These are phyloP conservation scores for Hyppa rectilinea DNA, from an alignment of 2,888 invertebrate species.

Conservation along the genomic window DNA sequence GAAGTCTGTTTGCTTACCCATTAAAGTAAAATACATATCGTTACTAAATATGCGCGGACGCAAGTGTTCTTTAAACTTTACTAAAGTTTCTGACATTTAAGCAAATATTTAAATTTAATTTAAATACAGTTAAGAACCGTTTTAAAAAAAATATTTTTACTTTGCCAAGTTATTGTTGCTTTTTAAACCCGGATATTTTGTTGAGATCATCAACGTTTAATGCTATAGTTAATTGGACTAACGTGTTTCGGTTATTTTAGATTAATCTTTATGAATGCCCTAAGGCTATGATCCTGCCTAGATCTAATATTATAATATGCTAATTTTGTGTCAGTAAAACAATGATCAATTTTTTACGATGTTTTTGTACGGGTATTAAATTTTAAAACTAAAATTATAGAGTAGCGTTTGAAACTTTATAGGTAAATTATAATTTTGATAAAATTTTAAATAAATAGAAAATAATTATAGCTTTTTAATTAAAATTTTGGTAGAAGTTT, in stretches of 20 bases:
- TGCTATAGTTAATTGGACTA: not conserved
- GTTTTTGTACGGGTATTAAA: not conserved
- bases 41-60: slow-evolving; percentile 32
- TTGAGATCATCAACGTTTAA: slow-evolving; percentile 34
- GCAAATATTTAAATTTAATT: slow-evolving; percentile 34
- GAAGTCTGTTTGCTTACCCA: slow-evolving; percentile 40
- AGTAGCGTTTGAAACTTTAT: not conserved
- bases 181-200: slow-evolving; percentile 12
- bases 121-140: slow-evolving; percentile 2
- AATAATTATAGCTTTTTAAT: too few species aligned
- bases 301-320: slow-evolving; percentile 15
- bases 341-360: slow-evolving; percentile 10
- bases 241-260: slow-evolving; percentile 17
- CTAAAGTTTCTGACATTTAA: slow-evolving; percentile 36
- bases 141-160: not conserved
- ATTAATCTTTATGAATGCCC: slow-evolving; percentile 21
- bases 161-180: not conserved
- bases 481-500: too few species aligned
- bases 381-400: slow-evolving; percentile 18
- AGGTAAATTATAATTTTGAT: not conserved
- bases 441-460: too few species aligned
- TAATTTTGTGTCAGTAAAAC: slow-evolving; percentile 6
- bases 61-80: slow-evolving; percentile 47
- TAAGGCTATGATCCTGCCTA: slow-evolving; percentile 32
- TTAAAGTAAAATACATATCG: slow-evolving; percentile 55